phyloP scores from a whole-genome alignment of 2,113 vertebrate species.

The Brienomyrus longianalis region DNA sequence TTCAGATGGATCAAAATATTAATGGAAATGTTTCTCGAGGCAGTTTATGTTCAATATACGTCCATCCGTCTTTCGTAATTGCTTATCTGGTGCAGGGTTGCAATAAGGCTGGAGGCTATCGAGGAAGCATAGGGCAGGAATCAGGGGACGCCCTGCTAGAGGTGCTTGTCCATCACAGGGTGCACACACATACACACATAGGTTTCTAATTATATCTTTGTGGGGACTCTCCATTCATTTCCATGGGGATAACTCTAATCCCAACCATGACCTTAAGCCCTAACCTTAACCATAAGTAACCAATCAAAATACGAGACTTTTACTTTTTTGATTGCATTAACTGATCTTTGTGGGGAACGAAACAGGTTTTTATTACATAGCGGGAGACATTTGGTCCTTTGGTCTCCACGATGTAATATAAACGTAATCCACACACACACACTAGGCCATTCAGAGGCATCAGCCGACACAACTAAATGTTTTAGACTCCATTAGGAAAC shows the following conservation, averaged over 20 bases:
- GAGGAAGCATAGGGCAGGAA: background rate
- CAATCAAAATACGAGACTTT: too few relatives aligned
- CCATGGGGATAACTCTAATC: too few relatives aligned
- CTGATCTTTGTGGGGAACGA: too few relatives aligned
- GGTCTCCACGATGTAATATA: too few relatives aligned
- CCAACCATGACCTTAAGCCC: too few relatives aligned
- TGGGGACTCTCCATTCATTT: too few relatives aligned
- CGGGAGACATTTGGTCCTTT: too few relatives aligned
- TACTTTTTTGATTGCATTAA: too few relatives aligned
- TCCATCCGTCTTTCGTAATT: background rate
- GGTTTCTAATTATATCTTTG: too few relatives aligned
- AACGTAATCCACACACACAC: too few relatives aligned
- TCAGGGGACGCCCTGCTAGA: background rate
- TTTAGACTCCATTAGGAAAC: background rate
- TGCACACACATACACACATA: background rate
- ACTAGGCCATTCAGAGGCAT: background rate
- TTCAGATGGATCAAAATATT: background rate
- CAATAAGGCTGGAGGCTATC: background rate
- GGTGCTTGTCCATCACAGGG: background rate
- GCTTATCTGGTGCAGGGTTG: background rate
- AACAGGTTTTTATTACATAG: too few relatives aligned
- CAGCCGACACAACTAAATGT: background rate
- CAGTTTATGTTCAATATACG: background rate
- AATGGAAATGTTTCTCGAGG: background rate
- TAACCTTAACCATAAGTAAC: too few relatives aligned